A percentile compares a stretch with the other conserved stretches of the same genome.
Evolutionary conservation across 2,113 vertebrate genomes (phyloP).

Genomic region (Morone saxatilis): DNA sequence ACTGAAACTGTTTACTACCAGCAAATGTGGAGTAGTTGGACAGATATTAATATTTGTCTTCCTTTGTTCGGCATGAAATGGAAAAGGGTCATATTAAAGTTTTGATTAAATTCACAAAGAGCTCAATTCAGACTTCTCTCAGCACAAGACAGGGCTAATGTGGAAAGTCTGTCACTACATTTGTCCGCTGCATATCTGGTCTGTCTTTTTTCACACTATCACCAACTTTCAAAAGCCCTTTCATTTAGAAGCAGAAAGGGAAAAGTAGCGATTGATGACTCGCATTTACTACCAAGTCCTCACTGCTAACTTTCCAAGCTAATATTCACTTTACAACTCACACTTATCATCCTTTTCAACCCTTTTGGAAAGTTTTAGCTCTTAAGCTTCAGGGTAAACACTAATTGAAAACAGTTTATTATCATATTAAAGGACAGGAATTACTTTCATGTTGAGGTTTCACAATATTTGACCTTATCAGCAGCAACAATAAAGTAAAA

Average conservation of each 20-base stretch:
- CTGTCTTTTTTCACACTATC: background rate
- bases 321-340: conserved; percentile 45
- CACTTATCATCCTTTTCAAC: conserved; percentile 48
- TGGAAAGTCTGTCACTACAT: background rate
- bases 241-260: conserved; percentile 47
- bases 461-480: conserved; percentile 63
- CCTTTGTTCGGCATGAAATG: background rate
- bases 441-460: conserved; percentile 60
- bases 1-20: background rate
- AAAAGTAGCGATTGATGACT: conserved; percentile 44
- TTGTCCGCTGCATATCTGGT: background rate
- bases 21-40: background rate
- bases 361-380: conserved; percentile 42
- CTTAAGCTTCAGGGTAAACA: conserved; percentile 60
- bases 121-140: conserved; percentile 8
- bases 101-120: conserved; percentile 40
- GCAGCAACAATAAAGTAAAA: conserved; percentile 54
- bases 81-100: conserved; percentile 28
- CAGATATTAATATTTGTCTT: conserved; percentile 18
- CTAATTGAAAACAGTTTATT: conserved; percentile 69
- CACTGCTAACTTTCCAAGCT: conserved; percentile 29
- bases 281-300: conserved; percentile 13
- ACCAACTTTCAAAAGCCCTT: conserved; percentile 33
- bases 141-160: background rate
- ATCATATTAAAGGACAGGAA: conserved; percentile 63